Percentiles rank a stretch among this genome's conserved stretches.
phyloP scores from a whole-genome alignment of 2,888 invertebrate species.

The Rapana venosa region DNA sequence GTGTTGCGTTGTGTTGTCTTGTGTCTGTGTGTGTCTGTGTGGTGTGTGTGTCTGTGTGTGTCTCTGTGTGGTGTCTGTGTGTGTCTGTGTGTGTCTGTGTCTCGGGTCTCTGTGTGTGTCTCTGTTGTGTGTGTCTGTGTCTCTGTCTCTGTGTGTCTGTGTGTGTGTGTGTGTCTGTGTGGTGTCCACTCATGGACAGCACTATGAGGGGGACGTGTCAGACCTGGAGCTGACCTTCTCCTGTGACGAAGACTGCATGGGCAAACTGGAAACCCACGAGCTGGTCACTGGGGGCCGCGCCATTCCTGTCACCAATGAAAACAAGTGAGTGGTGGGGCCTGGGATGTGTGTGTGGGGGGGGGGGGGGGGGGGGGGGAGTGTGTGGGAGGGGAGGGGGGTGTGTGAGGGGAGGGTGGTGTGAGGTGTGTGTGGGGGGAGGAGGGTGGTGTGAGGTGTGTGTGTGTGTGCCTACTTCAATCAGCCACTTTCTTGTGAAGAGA shows the following conservation, averaged over 20 bases:
- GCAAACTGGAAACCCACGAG: slow-evolving; percentile 95
- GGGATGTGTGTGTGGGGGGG: background rate
- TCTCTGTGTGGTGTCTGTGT: too few species aligned
- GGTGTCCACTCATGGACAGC: slow-evolving; percentile 63
- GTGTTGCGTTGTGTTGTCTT: too few species aligned
- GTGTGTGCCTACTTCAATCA: too few species aligned
- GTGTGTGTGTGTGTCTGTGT: too few species aligned
- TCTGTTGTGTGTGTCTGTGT: too few species aligned
- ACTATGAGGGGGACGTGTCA: slow-evolving; percentile 88
- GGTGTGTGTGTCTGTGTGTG: too few species aligned
- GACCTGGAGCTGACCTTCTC: slow-evolving; percentile 97
- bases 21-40: too few species aligned
- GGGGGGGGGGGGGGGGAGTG: background rate
- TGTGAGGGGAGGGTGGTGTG: background rate
- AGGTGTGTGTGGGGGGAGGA: background rate
- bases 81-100: too few species aligned
- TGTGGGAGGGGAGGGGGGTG: background rate
- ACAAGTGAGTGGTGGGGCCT: slow-evolving; percentile 85
- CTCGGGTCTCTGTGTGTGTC: too few species aligned
- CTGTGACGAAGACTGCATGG: slow-evolving; percentile 95
- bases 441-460: too few species aligned
- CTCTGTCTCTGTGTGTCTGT: too few species aligned
- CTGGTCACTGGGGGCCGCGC: slow-evolving; percentile 96
- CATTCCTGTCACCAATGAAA: slow-evolving; percentile 95
- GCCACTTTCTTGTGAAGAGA: too few species aligned